Conservation (phyloP, 2,888 invertebrate genomes). For the Orchesella flavescens region DNA sequence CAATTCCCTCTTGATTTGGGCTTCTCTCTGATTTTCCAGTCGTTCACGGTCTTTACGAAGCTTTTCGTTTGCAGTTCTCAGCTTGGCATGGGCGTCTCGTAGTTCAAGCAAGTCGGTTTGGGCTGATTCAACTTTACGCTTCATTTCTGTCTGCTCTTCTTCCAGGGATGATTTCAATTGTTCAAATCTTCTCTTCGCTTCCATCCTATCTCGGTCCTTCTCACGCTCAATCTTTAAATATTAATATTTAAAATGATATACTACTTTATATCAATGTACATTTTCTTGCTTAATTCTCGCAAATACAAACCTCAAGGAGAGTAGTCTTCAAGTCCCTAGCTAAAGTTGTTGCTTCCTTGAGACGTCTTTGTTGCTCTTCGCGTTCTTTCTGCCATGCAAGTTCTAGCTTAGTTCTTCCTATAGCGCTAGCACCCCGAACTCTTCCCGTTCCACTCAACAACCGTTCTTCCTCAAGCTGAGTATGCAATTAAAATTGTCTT, state of each 20-base stretch:
- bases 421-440: slow-evolving; percentile 86
- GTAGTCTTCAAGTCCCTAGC: slow-evolving; percentile 91
- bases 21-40: slow-evolving; percentile 86
- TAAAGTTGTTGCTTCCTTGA: slow-evolving; percentile 92
- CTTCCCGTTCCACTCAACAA: slow-evolving; percentile 87
- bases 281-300: no score
- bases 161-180: slow-evolving; percentile 88
- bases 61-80: slow-evolving; percentile 92
- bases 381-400: slow-evolving; percentile 95
- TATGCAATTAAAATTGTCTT: slow-evolving; percentile 8
- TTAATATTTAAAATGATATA: no score
- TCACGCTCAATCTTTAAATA: slow-evolving; percentile 87
- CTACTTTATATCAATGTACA: no score
- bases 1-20: slow-evolving; percentile 76
- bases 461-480: slow-evolving; percentile 86
- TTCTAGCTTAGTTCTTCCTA: slow-evolving; percentile 85
- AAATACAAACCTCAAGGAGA: slow-evolving; percentile 82
- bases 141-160: slow-evolving; percentile 91
- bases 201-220: slow-evolving; percentile 89
- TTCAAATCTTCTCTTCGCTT: slow-evolving; percentile 88
- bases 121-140: slow-evolving; percentile 82
- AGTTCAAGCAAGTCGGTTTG: slow-evolving; percentile 84
- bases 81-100: slow-evolving; percentile 91
- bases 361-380: slow-evolving; percentile 90
- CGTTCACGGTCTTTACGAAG: slow-evolving; percentile 89